phyloP scores from a whole-genome alignment of 2,113 vertebrate species.

The Antechinus flavipes region DNA sequence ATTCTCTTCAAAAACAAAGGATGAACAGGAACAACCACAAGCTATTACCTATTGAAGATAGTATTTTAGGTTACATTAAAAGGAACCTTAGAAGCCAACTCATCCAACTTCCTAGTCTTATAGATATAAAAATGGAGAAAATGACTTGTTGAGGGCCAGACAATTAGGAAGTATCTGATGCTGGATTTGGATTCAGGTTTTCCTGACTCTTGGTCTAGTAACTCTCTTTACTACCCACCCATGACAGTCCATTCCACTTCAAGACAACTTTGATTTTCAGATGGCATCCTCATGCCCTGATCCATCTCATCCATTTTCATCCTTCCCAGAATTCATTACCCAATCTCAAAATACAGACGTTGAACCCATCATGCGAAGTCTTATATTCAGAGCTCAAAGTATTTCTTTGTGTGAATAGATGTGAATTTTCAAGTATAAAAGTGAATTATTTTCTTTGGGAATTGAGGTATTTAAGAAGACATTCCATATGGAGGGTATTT shows the following conservation, averaged over 20 bases:
- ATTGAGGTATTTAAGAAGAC: constrained; percentile 63
- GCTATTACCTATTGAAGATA: not conserved
- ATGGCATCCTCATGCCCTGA: not conserved
- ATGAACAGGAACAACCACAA: not conserved
- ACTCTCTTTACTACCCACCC: not conserved
- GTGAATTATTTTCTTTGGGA: constrained; percentile 70
- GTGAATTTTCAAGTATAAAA: constrained; percentile 65
- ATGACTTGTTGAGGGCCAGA: not conserved
- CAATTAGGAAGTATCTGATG: not conserved
- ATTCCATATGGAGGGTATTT: constrained; percentile 61
- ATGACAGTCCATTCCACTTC: not conserved
- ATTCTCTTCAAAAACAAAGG: not conserved
- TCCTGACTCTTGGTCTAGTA: not conserved
- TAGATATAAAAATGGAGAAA: not conserved
- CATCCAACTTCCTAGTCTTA: not conserved
- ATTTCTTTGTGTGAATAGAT: constrained; percentile 32
- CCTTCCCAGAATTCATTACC: not conserved
- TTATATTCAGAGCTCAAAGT: not conserved
- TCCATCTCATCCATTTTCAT: not conserved
- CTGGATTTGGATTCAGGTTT: not conserved
- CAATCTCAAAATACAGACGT: accelerated
- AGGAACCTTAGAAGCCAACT: not conserved
- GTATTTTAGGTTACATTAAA: not conserved
- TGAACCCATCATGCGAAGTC: not conserved
- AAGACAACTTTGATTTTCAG: not conserved